These are phyloP conservation scores for Eumeta japonica DNA, from an alignment of 1,140 invertebrate species.

Conservation along the genomic window DNA sequence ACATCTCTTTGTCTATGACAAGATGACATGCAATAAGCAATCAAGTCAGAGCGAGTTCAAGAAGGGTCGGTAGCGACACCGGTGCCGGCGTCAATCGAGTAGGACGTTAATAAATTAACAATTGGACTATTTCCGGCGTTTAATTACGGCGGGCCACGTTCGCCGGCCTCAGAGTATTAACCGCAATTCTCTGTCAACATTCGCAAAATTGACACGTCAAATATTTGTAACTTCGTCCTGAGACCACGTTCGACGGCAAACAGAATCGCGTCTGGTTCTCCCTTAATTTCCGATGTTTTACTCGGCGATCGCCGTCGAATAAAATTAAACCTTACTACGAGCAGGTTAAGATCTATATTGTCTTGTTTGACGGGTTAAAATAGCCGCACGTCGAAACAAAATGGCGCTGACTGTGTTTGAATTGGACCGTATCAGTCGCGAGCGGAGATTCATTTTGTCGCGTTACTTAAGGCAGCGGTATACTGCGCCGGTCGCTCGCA, in stretches of 20 bases:
- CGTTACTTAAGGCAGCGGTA: conserved; percentile 53
- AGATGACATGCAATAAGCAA: too few species aligned
- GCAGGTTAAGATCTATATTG: conserved; percentile 26
- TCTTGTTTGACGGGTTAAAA: conserved; percentile 17
- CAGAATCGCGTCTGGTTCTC: conserved; percentile 54
- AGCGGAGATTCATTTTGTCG: conserved; percentile 56
- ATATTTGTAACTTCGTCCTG: conserved; percentile 57
- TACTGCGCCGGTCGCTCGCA: conserved; percentile 50
- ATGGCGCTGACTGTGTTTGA: conserved; percentile 55
- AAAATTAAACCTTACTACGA: conserved; percentile 23
- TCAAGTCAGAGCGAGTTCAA: too few species aligned
- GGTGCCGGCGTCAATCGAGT: too few species aligned
- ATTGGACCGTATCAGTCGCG: conserved; percentile 55
- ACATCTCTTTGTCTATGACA: too few species aligned
- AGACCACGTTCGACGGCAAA: conserved; percentile 55
- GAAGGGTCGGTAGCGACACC: too few species aligned
- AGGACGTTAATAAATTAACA: conserved; percentile 39
- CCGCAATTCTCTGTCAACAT: conserved; percentile 57
- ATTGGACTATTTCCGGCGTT: conserved; percentile 50
- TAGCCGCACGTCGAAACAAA: conserved; percentile 54
- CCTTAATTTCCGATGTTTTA: conserved; percentile 57
- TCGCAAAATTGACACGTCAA: conserved; percentile 58
- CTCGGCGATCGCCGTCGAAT: conserved; percentile 11
- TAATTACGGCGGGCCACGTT: conserved; percentile 49
- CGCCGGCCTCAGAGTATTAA: conserved; percentile 51